Conservation (phyloP, 2,113 vertebrate species). For the Lucifuga dentata region DNA sequence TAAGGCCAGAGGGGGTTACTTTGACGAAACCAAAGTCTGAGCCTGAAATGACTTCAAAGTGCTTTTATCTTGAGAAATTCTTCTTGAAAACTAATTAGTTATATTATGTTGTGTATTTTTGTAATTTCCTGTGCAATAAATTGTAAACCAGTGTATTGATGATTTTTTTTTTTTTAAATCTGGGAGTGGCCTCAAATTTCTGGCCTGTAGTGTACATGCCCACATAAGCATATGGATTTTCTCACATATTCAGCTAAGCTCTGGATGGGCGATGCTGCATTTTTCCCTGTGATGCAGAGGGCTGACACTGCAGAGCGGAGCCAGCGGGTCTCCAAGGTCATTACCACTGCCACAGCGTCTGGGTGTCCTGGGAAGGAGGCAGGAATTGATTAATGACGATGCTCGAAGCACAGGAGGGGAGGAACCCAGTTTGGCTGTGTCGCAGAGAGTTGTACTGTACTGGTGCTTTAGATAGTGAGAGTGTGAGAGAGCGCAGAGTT, state of each 20-base stretch:
- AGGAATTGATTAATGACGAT: conserved; percentile 77
- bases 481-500: conserved; percentile 35
- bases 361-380: conserved; percentile 61
- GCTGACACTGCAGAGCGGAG: conserved; percentile 67
- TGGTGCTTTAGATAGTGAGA: conserved; percentile 34
- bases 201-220: no score
- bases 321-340: conserved; percentile 73
- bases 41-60: no score
- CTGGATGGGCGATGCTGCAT: conserved; percentile 36
- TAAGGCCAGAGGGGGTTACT: no score
- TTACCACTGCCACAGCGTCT: conserved; percentile 69
- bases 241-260: conserved; percentile 13
- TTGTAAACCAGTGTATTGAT: no score
- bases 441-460: conserved; percentile 41
- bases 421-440: conserved; percentile 33
- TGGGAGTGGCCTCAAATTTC: no score
- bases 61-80: no score
- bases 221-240: conserved; percentile 12
- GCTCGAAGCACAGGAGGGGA: conserved; percentile 40
- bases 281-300: conserved; percentile 54
- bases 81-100: no score
- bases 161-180: no score
- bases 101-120: no score
- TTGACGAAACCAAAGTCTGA: no score
- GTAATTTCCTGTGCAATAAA: no score